These are phyloP conservation scores for Pogona vitticeps DNA, from an alignment of 2,113 vertebrate genomes.

Conservation along the genomic window DNA sequence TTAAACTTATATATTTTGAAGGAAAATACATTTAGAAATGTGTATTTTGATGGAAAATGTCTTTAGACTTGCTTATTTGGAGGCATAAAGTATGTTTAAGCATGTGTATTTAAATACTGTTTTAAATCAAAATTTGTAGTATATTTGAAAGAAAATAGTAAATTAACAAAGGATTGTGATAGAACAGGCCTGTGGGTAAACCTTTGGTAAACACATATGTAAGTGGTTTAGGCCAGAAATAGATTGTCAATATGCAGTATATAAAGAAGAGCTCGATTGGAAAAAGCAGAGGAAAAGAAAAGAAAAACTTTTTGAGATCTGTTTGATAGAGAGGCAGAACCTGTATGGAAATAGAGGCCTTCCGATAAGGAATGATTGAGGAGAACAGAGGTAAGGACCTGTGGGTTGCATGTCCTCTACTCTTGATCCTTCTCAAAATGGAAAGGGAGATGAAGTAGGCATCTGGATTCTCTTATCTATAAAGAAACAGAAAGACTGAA, in stretches of 20 bases:
- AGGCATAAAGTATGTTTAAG: neutral
- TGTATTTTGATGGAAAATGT: neutral
- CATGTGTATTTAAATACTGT: neutral
- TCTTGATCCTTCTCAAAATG: no score
- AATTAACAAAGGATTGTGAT: neutral
- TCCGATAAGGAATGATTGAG: conserved; percentile 5
- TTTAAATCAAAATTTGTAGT: neutral
- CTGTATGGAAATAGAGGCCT: neutral
- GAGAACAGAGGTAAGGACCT: neutral
- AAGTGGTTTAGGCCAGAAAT: neutral
- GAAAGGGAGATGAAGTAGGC: neutral
- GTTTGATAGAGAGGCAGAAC: neutral
- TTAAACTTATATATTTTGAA: neutral
- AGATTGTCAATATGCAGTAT: neutral
- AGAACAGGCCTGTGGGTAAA: neutral
- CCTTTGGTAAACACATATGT: neutral
- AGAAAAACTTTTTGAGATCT: neutral
- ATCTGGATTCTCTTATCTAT: neutral
- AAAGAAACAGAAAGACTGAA: no score
- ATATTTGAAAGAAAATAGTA: neutral
- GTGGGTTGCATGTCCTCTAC: neutral
- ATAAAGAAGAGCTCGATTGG: neutral
- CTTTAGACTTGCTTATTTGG: neutral
- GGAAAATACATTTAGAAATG: conserved; percentile 3
- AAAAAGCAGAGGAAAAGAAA: neutral